A percentile compares a stretch with the other conserved stretches of the same genome.
Evolutionary conservation across 2,888 invertebrate genomes (phyloP).

Genomic region (Agrenia bidenticulata): DNA sequence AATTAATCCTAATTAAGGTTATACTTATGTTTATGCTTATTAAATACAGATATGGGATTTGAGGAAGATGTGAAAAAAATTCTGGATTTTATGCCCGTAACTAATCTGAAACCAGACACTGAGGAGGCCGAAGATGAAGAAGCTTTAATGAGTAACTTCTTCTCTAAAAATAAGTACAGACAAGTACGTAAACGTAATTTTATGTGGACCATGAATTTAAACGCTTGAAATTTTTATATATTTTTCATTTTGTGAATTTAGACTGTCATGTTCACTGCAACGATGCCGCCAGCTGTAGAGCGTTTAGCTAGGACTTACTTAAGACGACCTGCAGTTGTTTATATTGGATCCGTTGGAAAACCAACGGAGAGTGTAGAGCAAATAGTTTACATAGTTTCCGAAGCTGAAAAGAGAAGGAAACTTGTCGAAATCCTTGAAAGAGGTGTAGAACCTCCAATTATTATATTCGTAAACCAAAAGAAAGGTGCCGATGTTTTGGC

Average conservation of each 20-base stretch:
- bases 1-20: background rate
- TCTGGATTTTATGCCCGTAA: conserved; percentile 95
- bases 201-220: background rate
- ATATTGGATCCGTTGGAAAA: conserved; percentile 94
- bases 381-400: conserved; percentile 91
- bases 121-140: conserved; percentile 97
- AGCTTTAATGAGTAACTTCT: conserved; percentile 87
- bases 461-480: conserved; percentile 99
- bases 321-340: conserved; percentile 92
- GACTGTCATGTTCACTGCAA: conserved; percentile 99
- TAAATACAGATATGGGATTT: conserved; percentile 76
- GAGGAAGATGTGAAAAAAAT: conserved; percentile 98
- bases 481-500: conserved; percentile 98
- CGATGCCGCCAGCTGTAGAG: conserved; percentile 98
- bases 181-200: conserved; percentile 62
- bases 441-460: conserved; percentile 94
- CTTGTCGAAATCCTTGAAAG: conserved; percentile 87
- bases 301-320: conserved; percentile 91
- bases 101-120: conserved; percentile 95
- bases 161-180: conserved; percentile 92
- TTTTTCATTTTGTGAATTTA: conserved; percentile 54
- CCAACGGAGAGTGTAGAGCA: conserved; percentile 98
- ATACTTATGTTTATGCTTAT: background rate
- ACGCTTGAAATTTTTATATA: background rate
- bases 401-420: conserved; percentile 94